Evolutionary conservation across 2,888 invertebrate genomes (phyloP), one percentile per base, ranked within the genome.

Genomic region (Pyrgus malvae): DNA sequence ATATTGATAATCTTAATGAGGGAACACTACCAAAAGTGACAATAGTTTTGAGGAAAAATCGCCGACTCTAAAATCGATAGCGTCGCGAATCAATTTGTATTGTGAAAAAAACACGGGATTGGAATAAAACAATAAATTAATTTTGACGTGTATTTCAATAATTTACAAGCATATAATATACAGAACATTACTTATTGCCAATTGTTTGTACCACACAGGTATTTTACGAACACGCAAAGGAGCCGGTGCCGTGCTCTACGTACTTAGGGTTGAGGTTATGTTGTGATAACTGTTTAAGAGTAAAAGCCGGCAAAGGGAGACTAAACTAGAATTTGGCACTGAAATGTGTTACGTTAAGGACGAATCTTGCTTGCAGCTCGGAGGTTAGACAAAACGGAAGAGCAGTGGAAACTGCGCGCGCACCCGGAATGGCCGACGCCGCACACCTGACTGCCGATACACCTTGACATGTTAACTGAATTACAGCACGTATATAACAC

Each of bases 191-290:
- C 69, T 77, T 80, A 78, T 66, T 76, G 83, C 83, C 84, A 83
- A 84, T 83, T 74, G 69, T 74, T 70, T 68, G 69, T 73, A 63
- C 63, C 65, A 69, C 69, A 60, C 56, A 59, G 49, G 51, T 56
- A 65, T 68, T 68, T 67, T 68, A 66, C 16, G 17, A 25, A 44
- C 45, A 74, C 69, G 71, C 72, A 72, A 76, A 72, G 75, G 80
- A 78, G 72, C 76, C 82, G 79, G 77, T 78, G 72, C 72, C 75
- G 76, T 77, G 77, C 75, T 75, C 74, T 81, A 80, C 79, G 72
- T 81, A 82, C 75, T 73, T 71, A 65, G 76, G 69, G 76, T 84
- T 85, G 85, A 89, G 90, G 90, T 89, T 90, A 90, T 90, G 89
- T 90, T 90, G 83, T 90, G 84, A 87, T 87, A 81, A 79, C 80